phyloP scores from a whole-genome alignment of 2,113 vertebrate genomes.

The Herpailurus yagouaroundi region DNA sequence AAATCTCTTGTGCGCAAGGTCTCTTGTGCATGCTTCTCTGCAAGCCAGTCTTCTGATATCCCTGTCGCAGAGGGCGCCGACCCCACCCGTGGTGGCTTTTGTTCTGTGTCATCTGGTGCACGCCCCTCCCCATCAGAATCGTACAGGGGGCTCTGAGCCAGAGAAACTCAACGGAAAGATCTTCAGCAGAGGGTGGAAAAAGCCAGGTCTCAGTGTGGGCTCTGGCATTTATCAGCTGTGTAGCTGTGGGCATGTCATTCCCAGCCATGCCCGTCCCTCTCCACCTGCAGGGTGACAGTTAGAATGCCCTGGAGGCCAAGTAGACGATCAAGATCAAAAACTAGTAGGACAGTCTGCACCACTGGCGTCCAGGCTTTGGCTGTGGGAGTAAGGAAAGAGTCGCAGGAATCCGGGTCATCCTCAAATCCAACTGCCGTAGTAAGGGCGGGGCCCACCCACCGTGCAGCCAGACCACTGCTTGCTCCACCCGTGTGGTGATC shows the following conservation, averaged over 20 bases:
- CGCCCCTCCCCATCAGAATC: neutral
- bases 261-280: neutral
- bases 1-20: neutral
- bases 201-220: neutral
- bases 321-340: neutral
- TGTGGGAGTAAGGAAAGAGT: neutral
- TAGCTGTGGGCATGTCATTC: neutral
- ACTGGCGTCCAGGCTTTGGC: neutral
- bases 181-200: neutral
- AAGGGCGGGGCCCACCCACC: too few relatives aligned
- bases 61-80: neutral
- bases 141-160: neutral
- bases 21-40: neutral
- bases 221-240: neutral
- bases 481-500: too few relatives aligned
- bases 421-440: neutral
- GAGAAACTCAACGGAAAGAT: neutral
- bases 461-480: accelerated
- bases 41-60: neutral
- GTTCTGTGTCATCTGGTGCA: neutral
- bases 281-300: neutral
- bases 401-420: neutral
- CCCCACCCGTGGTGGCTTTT: neutral
- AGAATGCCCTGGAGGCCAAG: neutral
- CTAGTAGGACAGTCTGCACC: neutral